Percentiles rank a stretch among this genome's conserved stretches.
phyloP scores from a whole-genome alignment of 2,113 vertebrate genomes.

The Pionites leucogaster region DNA sequence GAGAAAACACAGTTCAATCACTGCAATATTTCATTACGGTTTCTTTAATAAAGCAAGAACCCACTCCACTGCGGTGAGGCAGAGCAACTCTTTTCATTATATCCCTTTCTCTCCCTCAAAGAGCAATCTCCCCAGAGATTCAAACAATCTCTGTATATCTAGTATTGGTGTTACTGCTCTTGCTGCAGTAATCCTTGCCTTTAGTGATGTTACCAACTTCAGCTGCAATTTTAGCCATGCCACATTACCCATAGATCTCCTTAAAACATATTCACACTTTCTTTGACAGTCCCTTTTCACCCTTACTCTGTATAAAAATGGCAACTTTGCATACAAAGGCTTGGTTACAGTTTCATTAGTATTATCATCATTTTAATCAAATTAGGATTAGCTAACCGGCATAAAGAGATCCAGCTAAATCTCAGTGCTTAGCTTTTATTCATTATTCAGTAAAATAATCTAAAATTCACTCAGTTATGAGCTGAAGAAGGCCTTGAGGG shows the following conservation, averaged over 20 bases:
- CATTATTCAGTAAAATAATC: constrained; percentile 10
- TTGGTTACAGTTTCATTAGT: constrained; percentile 16
- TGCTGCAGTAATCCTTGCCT: background rate
- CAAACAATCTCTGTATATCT: background rate
- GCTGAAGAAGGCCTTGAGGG: background rate
- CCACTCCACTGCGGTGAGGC: background rate
- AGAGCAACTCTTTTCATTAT: background rate
- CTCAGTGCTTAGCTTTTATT: background rate
- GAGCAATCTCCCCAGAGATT: constrained; percentile 11
- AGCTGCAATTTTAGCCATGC: background rate
- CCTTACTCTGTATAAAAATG: background rate
- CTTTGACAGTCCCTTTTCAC: background rate
- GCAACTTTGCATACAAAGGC: background rate
- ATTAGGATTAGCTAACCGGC: constrained; percentile 36
- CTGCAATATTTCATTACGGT: background rate
- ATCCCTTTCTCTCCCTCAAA: background rate
- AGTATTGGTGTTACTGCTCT: background rate
- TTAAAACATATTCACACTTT: background rate
- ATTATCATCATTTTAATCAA: constrained; percentile 26
- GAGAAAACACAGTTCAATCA: background rate
- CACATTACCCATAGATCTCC: constrained; percentile 4
- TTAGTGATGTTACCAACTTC: constrained; percentile 14
- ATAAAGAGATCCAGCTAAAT: constrained; percentile 20
- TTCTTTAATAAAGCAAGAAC: background rate
- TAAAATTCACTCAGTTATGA: background rate